Percentiles rank a stretch among this genome's conserved stretches.
These are phyloP conservation scores for Tiliacea citrago DNA, from an alignment of 2,888 invertebrate species.

Conservation along the genomic window DNA sequence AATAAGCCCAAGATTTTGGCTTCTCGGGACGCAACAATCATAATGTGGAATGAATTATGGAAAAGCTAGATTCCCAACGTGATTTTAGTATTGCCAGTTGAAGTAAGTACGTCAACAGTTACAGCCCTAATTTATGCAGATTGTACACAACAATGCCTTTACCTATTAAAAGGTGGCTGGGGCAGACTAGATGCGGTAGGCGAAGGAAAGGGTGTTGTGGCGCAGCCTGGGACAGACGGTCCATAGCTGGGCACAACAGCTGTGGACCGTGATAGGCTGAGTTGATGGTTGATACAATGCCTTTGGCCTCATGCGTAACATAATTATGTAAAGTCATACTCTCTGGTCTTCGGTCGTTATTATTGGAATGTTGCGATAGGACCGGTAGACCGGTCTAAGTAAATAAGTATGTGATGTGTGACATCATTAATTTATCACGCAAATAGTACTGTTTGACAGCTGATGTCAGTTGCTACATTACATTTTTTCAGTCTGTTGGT, in stretches of 20 bases:
- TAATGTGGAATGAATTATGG: not conserved
- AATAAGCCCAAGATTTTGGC: not conserved
- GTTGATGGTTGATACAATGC: not conserved
- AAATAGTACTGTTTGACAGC: not conserved
- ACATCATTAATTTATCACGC: not conserved
- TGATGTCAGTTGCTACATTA: not conserved
- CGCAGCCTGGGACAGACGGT: too few relatives aligned
- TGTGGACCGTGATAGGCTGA: not conserved
- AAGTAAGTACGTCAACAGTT: not conserved
- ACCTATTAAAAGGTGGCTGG: not conserved
- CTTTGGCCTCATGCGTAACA: not conserved
- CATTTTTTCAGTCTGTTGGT: not conserved
- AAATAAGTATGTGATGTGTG: conserved; percentile 10
- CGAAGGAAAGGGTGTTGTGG: not conserved
- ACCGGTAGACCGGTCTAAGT: not conserved
- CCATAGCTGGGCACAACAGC: not conserved
- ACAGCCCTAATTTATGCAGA: not conserved
- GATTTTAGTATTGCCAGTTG: not conserved
- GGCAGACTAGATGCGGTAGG: not conserved
- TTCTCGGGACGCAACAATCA: not conserved
- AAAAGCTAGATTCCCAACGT: not conserved
- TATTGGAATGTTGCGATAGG: conserved; percentile 7
- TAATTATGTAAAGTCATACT: not conserved
- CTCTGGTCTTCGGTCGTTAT: not conserved
- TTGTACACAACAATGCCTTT: not conserved